Conservation (phyloP, 2,888 invertebrate species). For the Corythucha ciliata region DNA sequence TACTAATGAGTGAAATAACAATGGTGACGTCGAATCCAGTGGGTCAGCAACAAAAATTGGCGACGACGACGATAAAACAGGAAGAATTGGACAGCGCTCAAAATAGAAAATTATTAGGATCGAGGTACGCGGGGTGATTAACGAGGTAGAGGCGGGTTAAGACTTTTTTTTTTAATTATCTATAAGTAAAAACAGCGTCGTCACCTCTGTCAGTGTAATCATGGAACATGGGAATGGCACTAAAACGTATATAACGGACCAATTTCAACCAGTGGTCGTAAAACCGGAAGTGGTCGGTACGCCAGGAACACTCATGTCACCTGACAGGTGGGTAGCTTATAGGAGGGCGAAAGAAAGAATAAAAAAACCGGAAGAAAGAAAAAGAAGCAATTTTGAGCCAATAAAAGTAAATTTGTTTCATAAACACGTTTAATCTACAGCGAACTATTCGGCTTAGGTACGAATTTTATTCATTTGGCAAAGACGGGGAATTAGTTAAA, state of each 20-base stretch:
- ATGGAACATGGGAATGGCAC: slow-evolving; percentile 47
- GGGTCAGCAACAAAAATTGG: too few species aligned
- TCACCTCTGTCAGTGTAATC: slow-evolving; percentile 56
- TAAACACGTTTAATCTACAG: too few species aligned
- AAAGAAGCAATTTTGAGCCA: not conserved
- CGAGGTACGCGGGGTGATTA: too few species aligned
- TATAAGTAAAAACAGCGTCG: slow-evolving; percentile 45
- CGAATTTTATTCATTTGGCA: slow-evolving; percentile 79
- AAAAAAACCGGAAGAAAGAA: not conserved
- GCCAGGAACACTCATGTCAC: slow-evolving; percentile 67
- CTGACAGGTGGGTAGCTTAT: slow-evolving; percentile 48
- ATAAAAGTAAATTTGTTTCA: not conserved
- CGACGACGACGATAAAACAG: too few species aligned
- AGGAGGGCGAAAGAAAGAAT: too few species aligned
- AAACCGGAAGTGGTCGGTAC: slow-evolving; percentile 44
- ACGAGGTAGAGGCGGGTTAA: too few species aligned
- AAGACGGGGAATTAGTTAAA: slow-evolving; percentile 71
- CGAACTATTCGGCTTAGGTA: slow-evolving; percentile 43
- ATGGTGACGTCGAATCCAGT: too few species aligned
- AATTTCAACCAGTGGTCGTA: slow-evolving; percentile 43
- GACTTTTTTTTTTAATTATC: slow-evolving; percentile 70
- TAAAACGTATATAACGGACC: slow-evolving; percentile 52
- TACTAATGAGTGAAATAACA: too few species aligned
- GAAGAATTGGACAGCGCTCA: too few species aligned
- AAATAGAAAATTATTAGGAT: too few species aligned